Evolutionary conservation across 2,888 invertebrate genomes (phyloP), one percentile per base, ranked within the genome.

Genomic region (Nysson spinosus): DNA sequence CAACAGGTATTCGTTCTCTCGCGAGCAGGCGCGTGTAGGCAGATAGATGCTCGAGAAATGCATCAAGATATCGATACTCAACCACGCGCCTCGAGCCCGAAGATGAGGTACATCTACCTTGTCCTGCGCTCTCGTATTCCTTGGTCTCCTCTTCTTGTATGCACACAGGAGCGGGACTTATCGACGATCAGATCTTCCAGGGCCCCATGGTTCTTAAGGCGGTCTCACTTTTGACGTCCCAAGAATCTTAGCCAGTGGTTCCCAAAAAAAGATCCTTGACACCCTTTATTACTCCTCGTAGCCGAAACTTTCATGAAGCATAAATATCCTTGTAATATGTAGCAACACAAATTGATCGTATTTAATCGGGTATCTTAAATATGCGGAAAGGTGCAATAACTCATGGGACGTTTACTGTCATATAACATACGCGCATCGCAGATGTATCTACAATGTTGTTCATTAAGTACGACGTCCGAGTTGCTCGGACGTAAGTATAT

Each of bases 121-220:
- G 58, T 44, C 54, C 57, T 58, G 62, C 51, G 56, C 40, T 68
- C 71, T 67, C 70, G 56, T 70, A 69, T 65, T 4, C 14, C 14
- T 7, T 7, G 11, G 4, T 4, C 32, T 6, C 32, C 4, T 34
- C 4, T 1, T 12, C 34, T 12, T 16, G 12, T 14, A 14, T 70
- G 63, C 55, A 55, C 49, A 67, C 58, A 52, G 64, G 52, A 60
- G 60, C 55, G 28, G 42, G 16, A 30, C 67, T 79, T 81, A 82
- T 82, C 82, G 73, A 37, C 63, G 62, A 81, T 81, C 80, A 76
- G 62, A 79, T 81, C 77, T 64, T 42, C 30, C 20, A n/a, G 19
- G 65, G 75, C 72, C 46, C 65, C 61, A 65, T 63, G 47, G 22
- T 69, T 46, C 54, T 46, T 50, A 42, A 49, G 60, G 37, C 56